Percentiles rank a stretch among this genome's conserved stretches.
Conservation (phyloP, 2,797 vertebrate genomes). For the Gila robusta region DNA sequence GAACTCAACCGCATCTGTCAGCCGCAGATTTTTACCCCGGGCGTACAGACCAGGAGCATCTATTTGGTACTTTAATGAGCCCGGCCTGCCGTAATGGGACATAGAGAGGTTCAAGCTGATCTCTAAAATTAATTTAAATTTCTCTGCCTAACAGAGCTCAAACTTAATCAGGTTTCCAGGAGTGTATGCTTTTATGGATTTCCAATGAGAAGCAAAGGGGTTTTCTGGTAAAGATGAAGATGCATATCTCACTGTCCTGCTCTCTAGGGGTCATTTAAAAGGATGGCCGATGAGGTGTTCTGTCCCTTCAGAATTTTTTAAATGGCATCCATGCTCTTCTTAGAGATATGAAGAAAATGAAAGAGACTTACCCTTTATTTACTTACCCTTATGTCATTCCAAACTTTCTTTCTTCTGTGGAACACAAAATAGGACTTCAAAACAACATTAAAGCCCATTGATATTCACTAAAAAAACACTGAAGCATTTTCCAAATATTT, state of each 20-base stretch:
- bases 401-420: not conserved
- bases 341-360: not conserved
- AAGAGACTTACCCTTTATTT: no score
- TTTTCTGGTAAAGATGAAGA: constrained; percentile 52
- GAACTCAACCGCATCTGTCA: constrained; percentile 37
- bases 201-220: constrained; percentile 67
- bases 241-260: constrained; percentile 50
- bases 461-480: not conserved
- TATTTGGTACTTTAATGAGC: constrained; percentile 74
- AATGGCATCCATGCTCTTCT: not conserved
- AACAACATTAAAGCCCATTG: not conserved
- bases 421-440: not conserved
- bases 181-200: constrained; percentile 75
- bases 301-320: constrained; percentile 24
- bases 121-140: constrained; percentile 78
- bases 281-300: constrained; percentile 9
- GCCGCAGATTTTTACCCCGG: constrained; percentile 18
- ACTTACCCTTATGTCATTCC: not conserved
- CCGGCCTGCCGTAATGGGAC: constrained; percentile 71
- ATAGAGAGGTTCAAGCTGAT: constrained; percentile 58
- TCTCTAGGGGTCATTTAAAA: constrained; percentile 29
- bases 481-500: not conserved
- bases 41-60: constrained; percentile 45
- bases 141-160: constrained; percentile 68
- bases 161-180: constrained; percentile 75